These are phyloP conservation scores for Anthophora plumipes DNA, from an alignment of 2,888 invertebrate species.

Conservation along the genomic window DNA sequence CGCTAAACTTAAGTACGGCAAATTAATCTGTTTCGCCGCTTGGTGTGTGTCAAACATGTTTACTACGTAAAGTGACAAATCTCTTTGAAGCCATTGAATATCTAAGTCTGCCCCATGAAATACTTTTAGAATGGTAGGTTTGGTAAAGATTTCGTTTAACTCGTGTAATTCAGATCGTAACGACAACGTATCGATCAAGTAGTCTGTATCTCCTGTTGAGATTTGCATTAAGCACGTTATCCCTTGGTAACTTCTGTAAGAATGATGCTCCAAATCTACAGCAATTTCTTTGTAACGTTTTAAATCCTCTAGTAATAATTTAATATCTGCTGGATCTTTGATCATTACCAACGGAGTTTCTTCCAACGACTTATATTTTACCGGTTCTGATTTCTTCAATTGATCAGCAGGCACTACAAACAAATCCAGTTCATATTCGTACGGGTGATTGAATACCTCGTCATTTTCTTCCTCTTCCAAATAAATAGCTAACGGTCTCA, in stretches of 20 bases:
- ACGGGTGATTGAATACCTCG: constrained; percentile 91
- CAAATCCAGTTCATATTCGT: constrained; percentile 92
- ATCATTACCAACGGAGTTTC: constrained; percentile 90
- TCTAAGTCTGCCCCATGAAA: constrained; percentile 97
- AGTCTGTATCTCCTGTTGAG: constrained; percentile 92
- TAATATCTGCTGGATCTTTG: constrained; percentile 88
- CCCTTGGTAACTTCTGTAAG: constrained; percentile 96
- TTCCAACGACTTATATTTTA: constrained; percentile 86
- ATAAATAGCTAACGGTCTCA: constrained; percentile 91
- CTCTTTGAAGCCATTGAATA: constrained; percentile 97
- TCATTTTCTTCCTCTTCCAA: constrained; percentile 89
- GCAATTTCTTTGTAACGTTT: constrained; percentile 90
- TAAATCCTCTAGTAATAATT: constrained; percentile 89
- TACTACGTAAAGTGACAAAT: constrained; percentile 97
- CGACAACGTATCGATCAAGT: constrained; percentile 94
- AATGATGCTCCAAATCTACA: constrained; percentile 97
- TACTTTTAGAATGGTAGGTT: constrained; percentile 95
- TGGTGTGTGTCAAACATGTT: constrained; percentile 98
- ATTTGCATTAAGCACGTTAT: constrained; percentile 98
- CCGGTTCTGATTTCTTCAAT: constrained; percentile 85
- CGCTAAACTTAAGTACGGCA: constrained; percentile 90
- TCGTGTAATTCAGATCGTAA: constrained; percentile 92
- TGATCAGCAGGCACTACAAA: constrained; percentile 87
- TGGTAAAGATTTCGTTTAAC: constrained; percentile 95
- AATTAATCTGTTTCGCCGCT: constrained; percentile 91